A percentile compares a stretch with the other conserved stretches of the same genome.
Evolutionary conservation across 2,797 vertebrate genomes (phyloP).

Genomic region (Ambastaia sidthimunki): DNA sequence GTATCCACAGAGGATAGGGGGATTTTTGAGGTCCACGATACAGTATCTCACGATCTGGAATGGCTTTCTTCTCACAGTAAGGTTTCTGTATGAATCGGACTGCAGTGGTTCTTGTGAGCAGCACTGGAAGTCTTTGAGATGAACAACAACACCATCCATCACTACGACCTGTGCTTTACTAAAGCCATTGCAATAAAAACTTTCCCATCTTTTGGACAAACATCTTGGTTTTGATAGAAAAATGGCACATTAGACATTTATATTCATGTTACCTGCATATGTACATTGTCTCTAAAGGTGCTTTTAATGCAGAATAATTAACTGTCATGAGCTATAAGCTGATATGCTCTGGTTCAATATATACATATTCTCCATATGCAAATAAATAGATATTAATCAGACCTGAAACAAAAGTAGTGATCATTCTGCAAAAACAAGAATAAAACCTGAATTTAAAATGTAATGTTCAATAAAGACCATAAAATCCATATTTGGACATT

Average conservation of each 20-base stretch:
- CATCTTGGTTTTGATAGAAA: conserved; percentile 64
- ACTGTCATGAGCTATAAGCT: conserved; percentile 56
- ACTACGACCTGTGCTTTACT: conserved; percentile 43
- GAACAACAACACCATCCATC: conserved; percentile 37
- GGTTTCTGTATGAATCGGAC: conserved; percentile 32
- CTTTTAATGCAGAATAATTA: conserved; percentile 54
- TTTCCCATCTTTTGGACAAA: conserved; percentile 28
- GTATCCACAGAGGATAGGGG: conserved; percentile 23
- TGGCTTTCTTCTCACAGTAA: conserved; percentile 59
- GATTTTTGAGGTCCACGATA: conserved; percentile 24
- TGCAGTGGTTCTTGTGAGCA: conserved; percentile 39
- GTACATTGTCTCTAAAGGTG: conserved; percentile 60
- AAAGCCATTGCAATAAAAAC: conserved; percentile 36
- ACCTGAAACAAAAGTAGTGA: conserved; percentile 67
- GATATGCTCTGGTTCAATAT: conserved; percentile 54
- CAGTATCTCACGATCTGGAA: conserved; percentile 39
- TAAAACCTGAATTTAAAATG: conserved; percentile 56
- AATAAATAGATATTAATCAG: conserved; percentile 75
- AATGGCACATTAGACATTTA: conserved; percentile 77
- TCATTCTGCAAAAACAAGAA: conserved; percentile 43
- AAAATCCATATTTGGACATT: conserved; percentile 42
- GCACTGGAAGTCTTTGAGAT: conserved; percentile 31
- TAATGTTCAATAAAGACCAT: conserved; percentile 26
- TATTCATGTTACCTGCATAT: conserved; percentile 61
- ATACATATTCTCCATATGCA: conserved; percentile 60